Base-by-base conservation (phyloP, 2,797 vertebrate genomes). In the Gymnoscopelus microlampas region DNA sequence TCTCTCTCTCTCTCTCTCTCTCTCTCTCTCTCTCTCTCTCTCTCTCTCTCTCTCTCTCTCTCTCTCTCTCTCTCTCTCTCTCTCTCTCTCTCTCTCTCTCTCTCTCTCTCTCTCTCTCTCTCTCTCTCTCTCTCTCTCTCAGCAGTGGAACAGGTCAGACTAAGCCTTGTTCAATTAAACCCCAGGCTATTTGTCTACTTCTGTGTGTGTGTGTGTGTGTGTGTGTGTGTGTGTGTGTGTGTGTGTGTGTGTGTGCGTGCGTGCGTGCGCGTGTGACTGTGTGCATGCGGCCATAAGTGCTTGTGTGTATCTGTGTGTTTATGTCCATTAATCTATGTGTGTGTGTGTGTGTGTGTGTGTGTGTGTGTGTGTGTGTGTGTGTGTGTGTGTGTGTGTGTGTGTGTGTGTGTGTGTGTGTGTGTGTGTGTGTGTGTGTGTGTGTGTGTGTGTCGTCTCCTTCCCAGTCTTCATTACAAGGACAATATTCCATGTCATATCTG, bases 401-500 rank as follows among this genome's bases (percentile, higher is more conserved):
- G 77, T 61, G 55, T 79, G 70, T 57, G 60, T 74, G 48, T 74
- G 60, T 69, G 69, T 56, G 47, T 77, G 63, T 71, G 56, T 32
- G 51, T 60, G 63, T 70, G 66, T 77, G 88, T 85, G 84, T 80
- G 81, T 84, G 81, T 71, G 81, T 71, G 56, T 32, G 51, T 60
- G 63, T 70, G 66, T 77, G 88, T 85, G 84, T 80, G 81, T 84
- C 79, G 73, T 70, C 79, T 66, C 73, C 65, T 71, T 80, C 83
- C 61, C 82, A 81, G 87, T 89, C 85, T 81, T 86, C 80, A 91
- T 91, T 89, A 92, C 86, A 88, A 87, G 85, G 84, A 93, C 89
- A 91, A 90, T 91, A 89, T 91, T 88, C 80, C 85, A 88, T 92
- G 92, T 92, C 93, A 91, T 89, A 90, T 92, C 89, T 93, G 89